Base-by-base conservation (phyloP, 2,888 invertebrate species). In the Ellobium chinense region DNA sequence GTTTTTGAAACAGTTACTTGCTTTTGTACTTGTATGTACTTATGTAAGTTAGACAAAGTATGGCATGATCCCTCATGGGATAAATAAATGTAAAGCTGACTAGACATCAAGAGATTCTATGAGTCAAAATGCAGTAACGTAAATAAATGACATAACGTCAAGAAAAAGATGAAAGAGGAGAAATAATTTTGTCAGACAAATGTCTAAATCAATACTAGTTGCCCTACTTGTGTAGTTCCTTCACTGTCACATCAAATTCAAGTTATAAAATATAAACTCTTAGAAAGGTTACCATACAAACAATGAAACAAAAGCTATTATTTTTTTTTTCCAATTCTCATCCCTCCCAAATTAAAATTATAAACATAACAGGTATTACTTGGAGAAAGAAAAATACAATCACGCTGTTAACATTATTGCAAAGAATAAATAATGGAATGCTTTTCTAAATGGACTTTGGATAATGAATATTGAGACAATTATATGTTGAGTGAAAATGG, bases 401-500 rank as follows among this genome's bases (percentile, higher is more conserved):
- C 29, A 29, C 9, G 31, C 31, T 56, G 65, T 65, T 66, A 76
- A n/a, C 9, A 70, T 78, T 46, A 62, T 78, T 60, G 69, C 69
- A 70, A 78, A 69, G 39, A 78, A 78, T 78, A 69, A 78, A 69
- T 69, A 69, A 78, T 70, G 69, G 78, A 78, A 78, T 78, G 78
- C 78, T 70, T 78, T 66, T 77, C 78, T 69, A 78, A 69, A 24
- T 78, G 62, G 37, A 70, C 54, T 78, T 78, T 62, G 21, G 46
- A 58, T 69, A 70, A 78, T 78, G 62, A 69, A 69, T 39, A 62
- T 70, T 69, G 70, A 70, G 63, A 69, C 60, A 70, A 76, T 29
- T 65, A 56, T n/a, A 68, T 46, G 37, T 39, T 77, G 68, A 37
- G 58, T 54, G 34, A 65, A 79, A 70, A 36, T 60, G 79, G 37